These are phyloP conservation scores for Poicephalus meyeri DNA, from an alignment of 2,113 vertebrate genomes.

Conservation along the genomic window DNA sequence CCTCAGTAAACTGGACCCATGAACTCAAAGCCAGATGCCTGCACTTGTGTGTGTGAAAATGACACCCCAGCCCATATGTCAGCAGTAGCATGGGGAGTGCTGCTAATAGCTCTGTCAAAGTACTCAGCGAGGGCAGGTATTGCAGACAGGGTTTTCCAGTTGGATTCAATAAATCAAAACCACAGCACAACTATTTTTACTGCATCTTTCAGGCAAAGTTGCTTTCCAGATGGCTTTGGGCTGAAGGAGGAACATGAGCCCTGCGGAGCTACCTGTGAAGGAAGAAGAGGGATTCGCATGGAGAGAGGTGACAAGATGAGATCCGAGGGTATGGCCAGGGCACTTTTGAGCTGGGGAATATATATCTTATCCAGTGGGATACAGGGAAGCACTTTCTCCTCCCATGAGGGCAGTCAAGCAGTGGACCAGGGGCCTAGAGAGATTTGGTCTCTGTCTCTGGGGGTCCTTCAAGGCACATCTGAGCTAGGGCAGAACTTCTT, in stretches of 20 bases:
- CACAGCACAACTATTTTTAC: background rate
- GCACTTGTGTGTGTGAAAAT: background rate
- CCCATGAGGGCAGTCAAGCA: background rate
- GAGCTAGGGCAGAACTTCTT: background rate
- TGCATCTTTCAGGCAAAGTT: background rate
- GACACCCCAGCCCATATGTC: background rate
- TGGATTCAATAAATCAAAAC: slow-evolving; percentile 23
- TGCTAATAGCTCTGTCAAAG: background rate
- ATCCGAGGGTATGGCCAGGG: background rate
- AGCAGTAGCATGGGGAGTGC: background rate
- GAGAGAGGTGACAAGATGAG: background rate
- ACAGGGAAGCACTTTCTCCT: background rate
- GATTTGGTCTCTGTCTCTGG: background rate
- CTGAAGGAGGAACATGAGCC: background rate
- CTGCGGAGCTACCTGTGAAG: background rate
- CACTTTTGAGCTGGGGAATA: background rate
- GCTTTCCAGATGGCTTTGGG: slow-evolving; percentile 11
- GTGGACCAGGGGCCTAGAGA: background rate
- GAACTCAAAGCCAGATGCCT: background rate
- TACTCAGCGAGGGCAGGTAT: background rate
- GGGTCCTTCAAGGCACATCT: background rate
- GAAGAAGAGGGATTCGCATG: background rate
- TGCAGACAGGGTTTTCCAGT: background rate
- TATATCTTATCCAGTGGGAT: fast-evolving
- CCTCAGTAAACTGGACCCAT: background rate